A percentile compares a stretch with the other conserved stretches of the same genome.
These are phyloP conservation scores for Eulemur albifrons DNA, from an alignment of 2,797 vertebrate species.

Conservation along the genomic window DNA sequence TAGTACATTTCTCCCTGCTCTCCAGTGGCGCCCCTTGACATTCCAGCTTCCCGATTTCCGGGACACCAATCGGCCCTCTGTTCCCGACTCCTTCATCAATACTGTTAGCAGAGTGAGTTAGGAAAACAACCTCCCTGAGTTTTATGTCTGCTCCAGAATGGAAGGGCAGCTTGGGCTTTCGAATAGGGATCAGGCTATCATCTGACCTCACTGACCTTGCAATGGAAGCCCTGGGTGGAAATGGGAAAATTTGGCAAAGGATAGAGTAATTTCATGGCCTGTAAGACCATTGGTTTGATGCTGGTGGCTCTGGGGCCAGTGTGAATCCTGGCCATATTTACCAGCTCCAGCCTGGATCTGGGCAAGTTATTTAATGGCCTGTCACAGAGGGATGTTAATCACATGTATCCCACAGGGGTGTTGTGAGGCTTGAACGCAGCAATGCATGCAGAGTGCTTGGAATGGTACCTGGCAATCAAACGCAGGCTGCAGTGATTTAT, in stretches of 20 bases:
- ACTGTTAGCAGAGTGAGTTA: background rate
- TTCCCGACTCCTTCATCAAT: background rate
- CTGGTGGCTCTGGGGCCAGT: background rate
- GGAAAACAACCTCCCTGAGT: background rate
- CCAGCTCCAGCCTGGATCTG: background rate
- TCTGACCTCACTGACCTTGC: background rate
- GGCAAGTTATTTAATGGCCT: background rate
- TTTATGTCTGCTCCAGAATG: background rate
- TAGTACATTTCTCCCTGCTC: background rate
- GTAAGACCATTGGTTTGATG: background rate
- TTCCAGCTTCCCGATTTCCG: background rate
- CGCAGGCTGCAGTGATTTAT: accelerated
- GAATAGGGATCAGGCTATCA: background rate
- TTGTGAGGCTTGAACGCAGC: background rate
- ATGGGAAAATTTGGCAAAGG: background rate
- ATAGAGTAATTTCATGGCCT: background rate
- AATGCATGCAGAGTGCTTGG: background rate
- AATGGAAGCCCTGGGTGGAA: background rate
- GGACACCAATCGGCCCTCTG: background rate
- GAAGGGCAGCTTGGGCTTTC: background rate
- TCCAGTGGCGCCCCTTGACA: accelerated
- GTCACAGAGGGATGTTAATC: background rate
- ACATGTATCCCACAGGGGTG: background rate
- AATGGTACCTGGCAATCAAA: background rate
- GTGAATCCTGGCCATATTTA: background rate